Evolutionary conservation across 2,797 vertebrate species (phyloP).

Genomic region (Enteromius treurensis): DNA sequence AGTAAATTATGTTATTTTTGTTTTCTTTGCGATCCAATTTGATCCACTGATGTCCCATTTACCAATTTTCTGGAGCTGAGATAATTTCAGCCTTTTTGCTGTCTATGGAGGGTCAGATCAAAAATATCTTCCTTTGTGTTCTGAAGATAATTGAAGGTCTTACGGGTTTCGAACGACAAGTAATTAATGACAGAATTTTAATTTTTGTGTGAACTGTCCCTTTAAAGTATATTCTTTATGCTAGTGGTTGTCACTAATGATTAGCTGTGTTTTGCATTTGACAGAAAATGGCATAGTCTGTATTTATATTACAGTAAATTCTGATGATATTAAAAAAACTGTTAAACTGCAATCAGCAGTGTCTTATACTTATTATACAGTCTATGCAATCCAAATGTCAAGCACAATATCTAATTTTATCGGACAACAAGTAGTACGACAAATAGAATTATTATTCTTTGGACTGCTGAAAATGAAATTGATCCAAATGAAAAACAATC

Average conservation of each 20-base stretch:
- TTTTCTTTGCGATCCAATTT: no score
- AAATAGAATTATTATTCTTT: neutral
- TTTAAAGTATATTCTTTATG: neutral
- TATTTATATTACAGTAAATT: neutral
- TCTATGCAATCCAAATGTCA: neutral
- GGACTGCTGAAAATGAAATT: conserved; percentile 9
- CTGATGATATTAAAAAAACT: neutral
- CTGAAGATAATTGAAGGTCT: no score
- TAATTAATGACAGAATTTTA: no score
- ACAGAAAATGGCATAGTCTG: neutral
- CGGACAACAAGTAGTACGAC: neutral
- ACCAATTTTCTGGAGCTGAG: no score
- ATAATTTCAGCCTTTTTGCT: no score
- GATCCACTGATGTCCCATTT: no score
- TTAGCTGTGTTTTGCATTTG: neutral
- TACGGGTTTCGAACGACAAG: neutral
- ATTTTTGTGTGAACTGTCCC: neutral
- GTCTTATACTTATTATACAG: neutral
- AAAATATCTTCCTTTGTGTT: no score
- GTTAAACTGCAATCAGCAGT: neutral
- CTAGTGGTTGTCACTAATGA: neutral
- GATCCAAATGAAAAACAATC: conserved; percentile 18
- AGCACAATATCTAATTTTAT: neutral
- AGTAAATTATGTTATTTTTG: no score
- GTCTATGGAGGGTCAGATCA: no score